Base-by-base conservation (phyloP, 1,140 invertebrate genomes). In the Spodoptera frugiperda region DNA sequence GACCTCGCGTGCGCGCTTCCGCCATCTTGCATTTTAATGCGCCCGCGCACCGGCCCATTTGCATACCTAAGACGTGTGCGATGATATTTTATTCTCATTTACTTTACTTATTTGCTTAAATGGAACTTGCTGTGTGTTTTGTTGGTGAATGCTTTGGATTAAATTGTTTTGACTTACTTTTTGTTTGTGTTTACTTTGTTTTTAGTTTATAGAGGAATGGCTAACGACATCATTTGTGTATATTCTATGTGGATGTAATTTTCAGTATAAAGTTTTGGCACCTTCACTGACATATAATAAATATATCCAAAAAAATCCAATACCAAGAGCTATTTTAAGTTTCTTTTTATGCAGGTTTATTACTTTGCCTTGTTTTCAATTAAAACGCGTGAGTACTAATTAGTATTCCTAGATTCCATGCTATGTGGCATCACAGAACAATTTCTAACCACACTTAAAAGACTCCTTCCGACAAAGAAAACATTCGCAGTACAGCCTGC, bases 21-120 rank as follows among this genome's bases (percentile, higher is more conserved):
- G 91, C 91, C 90, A 92, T 93, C 88, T 91, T 90, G 89, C 84
- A 92, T 93, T 91, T 90, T 88, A 93, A 92, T 92, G 90, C 86
- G 87, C 83, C 77, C 68, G 84, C 48, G 84, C 79, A 54, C 55
- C 54, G 61, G 15, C 55, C 68, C 84, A 92, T 92, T 91, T 90
- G 89, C 89, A 91, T 93, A 80, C 77, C 61, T 33, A 51, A 61
- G 71, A 89, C 90, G 88, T 88, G 88, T 91, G 89, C 86, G 86
- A 89, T 89, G 84, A 89, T 91, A 89, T 91, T 91, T 84, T 85
- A 87, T 89, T 87, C 85, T 84, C 87, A 88, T 90, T 89, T 63
- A 63, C 15, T 44, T 63, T 91, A 88, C 78, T 77, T 82, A 44
- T 70, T 65, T 65, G 65, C 72, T 51, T 71, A 71, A 54, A 59